Percentiles rank a stretch among this genome's conserved stretches.
These are phyloP conservation scores for Pimpla rufipes DNA, from an alignment of 2,888 invertebrate species.

Conservation along the genomic window DNA sequence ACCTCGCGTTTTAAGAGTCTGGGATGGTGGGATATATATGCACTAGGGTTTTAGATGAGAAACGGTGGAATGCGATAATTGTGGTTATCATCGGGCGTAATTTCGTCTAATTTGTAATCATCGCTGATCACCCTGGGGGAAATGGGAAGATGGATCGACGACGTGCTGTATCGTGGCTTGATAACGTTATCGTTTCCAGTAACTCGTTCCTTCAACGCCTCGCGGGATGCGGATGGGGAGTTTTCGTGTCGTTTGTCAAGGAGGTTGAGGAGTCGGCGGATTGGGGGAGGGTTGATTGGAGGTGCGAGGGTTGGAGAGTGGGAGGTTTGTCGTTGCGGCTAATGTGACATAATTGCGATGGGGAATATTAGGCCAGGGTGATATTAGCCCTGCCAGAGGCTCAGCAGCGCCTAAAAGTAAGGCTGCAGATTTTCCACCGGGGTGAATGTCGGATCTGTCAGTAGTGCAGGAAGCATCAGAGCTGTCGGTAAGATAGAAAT, in stretches of 20 bases:
- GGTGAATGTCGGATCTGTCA: background rate
- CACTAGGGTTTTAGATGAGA: background rate
- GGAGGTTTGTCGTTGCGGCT: background rate
- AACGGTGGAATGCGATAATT: slow-evolving; percentile 10
- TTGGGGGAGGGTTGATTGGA: slow-evolving; percentile 16
- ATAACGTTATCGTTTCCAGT: slow-evolving; percentile 84
- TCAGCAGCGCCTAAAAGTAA: background rate
- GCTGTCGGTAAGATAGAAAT: too few species aligned
- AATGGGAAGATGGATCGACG: slow-evolving; percentile 79
- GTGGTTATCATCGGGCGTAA: slow-evolving; percentile 22
- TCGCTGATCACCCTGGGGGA: background rate
- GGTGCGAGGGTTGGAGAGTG: background rate
- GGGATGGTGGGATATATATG: slow-evolving; percentile 1
- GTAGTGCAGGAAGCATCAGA: too few species aligned
- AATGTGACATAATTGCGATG: background rate
- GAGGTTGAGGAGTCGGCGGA: background rate
- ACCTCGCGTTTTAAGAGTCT: slow-evolving; percentile 6
- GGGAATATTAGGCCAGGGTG: background rate
- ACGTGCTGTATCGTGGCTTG: slow-evolving; percentile 83
- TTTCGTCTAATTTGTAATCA: slow-evolving; percentile 26
- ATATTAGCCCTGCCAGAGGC: background rate
- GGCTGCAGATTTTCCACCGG: too few species aligned
- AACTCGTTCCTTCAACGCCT: slow-evolving; percentile 80
- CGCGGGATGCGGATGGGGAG: slow-evolving; percentile 46
- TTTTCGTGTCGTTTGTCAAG: slow-evolving; percentile 79